phyloP scores from a whole-genome alignment of 2,888 invertebrate genomes.

The Elysia crispata region DNA sequence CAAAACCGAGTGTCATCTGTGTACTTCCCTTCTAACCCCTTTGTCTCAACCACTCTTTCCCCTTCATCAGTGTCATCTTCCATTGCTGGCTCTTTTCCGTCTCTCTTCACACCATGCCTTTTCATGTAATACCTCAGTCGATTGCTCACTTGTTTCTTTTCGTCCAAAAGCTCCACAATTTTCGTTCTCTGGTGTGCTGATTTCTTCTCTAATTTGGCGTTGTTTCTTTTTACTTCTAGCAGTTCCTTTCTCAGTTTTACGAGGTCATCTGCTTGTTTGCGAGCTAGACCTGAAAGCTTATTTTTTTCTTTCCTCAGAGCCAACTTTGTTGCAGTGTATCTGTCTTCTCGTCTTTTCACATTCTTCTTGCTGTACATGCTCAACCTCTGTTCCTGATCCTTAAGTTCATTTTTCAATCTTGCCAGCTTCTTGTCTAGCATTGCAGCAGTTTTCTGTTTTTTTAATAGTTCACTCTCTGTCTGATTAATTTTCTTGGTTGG shows the following conservation, averaged over 20 bases:
- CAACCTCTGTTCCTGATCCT: not conserved
- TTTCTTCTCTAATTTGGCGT: constrained; percentile 1
- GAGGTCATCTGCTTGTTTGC: not conserved
- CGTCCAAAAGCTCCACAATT: not conserved
- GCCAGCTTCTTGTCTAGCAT: not conserved
- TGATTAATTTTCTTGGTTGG: too few relatives aligned
- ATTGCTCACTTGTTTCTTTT: constrained; percentile 7
- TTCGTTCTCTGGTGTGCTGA: not conserved
- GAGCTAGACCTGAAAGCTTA: not conserved
- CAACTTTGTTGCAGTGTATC: not conserved
- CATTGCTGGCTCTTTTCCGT: not conserved
- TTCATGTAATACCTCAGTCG: not conserved
- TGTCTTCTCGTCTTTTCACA: constrained; percentile 18
- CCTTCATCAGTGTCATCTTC: not conserved
- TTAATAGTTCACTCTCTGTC: not conserved
- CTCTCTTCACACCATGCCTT: not conserved
- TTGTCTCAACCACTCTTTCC: not conserved
- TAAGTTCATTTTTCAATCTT: constrained; percentile 10
- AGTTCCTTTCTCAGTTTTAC: not conserved
- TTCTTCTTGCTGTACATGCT: constrained; percentile 10
- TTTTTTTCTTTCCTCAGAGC: constrained; percentile 6
- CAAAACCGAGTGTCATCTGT: not conserved
- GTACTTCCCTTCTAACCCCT: not conserved
- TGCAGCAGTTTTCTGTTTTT: not conserved
- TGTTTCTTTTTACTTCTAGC: constrained; percentile 1